A percentile compares a stretch with the other conserved stretches of the same genome.
These are phyloP conservation scores for silkworm (Bombyx mori) DNA, from an alignment of 1,140 invertebrate genomes.

Conservation along the genomic window ASM3026992v2 NC_085118.1:930501-931000, in stretches of 20 bases:
- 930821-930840: conserved; percentile 81
- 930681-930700: conserved; percentile 68
- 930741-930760: conserved; percentile 95
- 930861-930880: conserved; percentile 97
- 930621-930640: conserved; percentile 87
- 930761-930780: conserved; percentile 97
- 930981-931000: conserved; percentile 81
- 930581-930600: neutral
- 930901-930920: conserved; percentile 97
- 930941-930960: conserved; percentile 97
- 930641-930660: conserved; percentile 94
- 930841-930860: conserved; percentile 79
- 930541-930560: neutral
- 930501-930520: too few species aligned
- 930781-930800: conserved; percentile 99
- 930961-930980: conserved; percentile 99
- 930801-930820: conserved; percentile 80
- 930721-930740: conserved; percentile 97
- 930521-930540: too few species aligned
- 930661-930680: conserved; percentile 90
- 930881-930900: conserved; percentile 91
- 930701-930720: conserved; percentile 89
- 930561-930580: neutral
- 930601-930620: neutral
- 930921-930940: conserved; percentile 81